Evolutionary conservation across 2,113 vertebrate species (phyloP), one percentile per base, ranked within the genome.

Genomic region (Rhombomys opimus): DNA sequence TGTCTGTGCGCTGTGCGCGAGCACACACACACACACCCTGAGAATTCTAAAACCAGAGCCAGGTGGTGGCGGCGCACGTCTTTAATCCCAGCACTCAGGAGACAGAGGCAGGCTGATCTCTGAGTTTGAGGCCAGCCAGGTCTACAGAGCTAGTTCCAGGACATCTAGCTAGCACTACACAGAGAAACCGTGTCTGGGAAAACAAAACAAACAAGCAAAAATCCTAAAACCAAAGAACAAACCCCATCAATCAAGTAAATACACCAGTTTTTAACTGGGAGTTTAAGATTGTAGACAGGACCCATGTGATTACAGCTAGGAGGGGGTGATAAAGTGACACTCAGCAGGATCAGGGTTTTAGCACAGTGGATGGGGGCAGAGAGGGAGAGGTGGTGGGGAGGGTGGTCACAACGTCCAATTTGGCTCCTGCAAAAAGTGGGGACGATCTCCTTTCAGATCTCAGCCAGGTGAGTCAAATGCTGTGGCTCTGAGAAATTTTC

Each of bases 271-370:
- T 13, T 17, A 52, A 41, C 32, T 2, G 57, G 11, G 4, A 90
- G 2, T 35, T 52, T 73, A 9, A 63, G 27, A 20, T 13, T 61
- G 41, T 41, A n/a, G 9, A 9, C 65, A n/a, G 63, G 78, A 59
- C 14, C 30, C 7, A 2, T 57, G 57, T 25, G 0, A 65, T 38
- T 75, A 18, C n/a, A 5, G 5, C 81, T 35, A 15, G 75, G 9
- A 95, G 96, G 50, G 87, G 93, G 87, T 57, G 46, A 73, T 73
- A 95, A 41, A 80, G 65, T 46, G 90, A 32, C 46, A 35, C 13
- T 18, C 22, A 59, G 35, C 8, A 32, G 54, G 20, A n/a, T 10
- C 18, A 18, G 4, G 8, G 41, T 12, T 9, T 12, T 7, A 25
- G 50, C 0, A 5, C 1, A 35, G 4, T 38, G 30, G 4, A 46